Conservation (phyloP, 2,797 vertebrate species). For the Thaleichthys pacificus region DNA sequence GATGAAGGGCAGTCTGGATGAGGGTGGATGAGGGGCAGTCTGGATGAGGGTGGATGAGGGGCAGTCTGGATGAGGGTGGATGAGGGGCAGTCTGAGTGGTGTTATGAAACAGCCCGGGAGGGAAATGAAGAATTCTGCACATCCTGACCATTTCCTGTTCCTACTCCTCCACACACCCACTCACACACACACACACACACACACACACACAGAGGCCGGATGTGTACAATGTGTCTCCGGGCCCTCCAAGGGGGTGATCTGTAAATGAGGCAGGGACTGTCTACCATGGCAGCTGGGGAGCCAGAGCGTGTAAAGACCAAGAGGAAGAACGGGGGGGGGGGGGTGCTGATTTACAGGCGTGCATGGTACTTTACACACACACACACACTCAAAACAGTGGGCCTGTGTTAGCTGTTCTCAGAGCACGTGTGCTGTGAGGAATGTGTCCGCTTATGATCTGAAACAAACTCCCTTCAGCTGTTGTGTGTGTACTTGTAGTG, state of each 20-base stretch:
- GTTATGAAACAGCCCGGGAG: slow-evolving; percentile 49
- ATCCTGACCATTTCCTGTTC: slow-evolving; percentile 68
- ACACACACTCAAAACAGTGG: background rate
- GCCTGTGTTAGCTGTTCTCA: slow-evolving; percentile 19
- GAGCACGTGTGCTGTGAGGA: slow-evolving; percentile 37
- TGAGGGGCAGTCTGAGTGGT: slow-evolving; percentile 34
- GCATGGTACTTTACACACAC: slow-evolving; percentile 6
- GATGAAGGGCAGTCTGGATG: too few relatives aligned
- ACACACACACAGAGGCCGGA: background rate
- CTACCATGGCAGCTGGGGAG: slow-evolving; percentile 10
- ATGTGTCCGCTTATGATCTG: slow-evolving; percentile 26
- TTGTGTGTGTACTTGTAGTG: slow-evolving; percentile 6
- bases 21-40: too few relatives aligned
- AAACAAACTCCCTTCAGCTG: slow-evolving; percentile 33
- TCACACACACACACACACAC: background rate
- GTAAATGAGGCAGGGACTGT: background rate
- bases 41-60: too few relatives aligned
- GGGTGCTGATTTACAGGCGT: background rate
- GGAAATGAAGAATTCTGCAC: slow-evolving; percentile 67
- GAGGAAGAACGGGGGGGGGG: background rate
- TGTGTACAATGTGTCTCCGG: background rate
- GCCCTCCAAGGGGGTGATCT: background rate
- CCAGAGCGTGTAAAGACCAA: slow-evolving; percentile 5
- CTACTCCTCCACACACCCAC: slow-evolving; percentile 29
- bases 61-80: too few relatives aligned